Percentiles rank a stretch among this genome's conserved stretches.
phyloP scores from a whole-genome alignment of 2,797 vertebrate species.

The Manis javanica region DNA sequence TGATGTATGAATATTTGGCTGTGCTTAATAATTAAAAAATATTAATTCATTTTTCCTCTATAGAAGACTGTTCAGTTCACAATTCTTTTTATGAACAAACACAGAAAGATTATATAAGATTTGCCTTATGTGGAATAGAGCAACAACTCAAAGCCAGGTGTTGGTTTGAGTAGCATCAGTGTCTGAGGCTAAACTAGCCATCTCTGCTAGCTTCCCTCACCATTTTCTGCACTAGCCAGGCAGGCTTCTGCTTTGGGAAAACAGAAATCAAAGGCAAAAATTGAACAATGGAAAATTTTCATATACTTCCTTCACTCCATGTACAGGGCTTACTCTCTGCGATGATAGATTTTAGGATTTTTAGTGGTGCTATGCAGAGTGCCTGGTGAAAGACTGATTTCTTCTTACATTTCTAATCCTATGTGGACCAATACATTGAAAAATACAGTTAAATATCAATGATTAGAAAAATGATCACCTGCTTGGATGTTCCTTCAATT shows the following conservation, averaged over 20 bases:
- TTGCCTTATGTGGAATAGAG: neutral
- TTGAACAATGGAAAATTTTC: neutral
- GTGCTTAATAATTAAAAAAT: slow-evolving; percentile 49
- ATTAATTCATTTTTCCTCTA: slow-evolving; percentile 19
- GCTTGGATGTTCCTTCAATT: neutral
- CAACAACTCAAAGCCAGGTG: neutral
- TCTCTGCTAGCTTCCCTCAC: neutral
- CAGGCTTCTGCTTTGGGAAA: neutral
- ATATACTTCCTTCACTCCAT: neutral
- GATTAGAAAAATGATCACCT: neutral
- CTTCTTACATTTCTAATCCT: neutral
- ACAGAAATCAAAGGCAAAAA: neutral
- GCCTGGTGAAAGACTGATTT: neutral
- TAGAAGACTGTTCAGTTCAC: neutral
- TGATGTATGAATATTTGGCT: slow-evolving; percentile 47
- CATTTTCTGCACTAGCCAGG: neutral
- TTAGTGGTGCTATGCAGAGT: neutral
- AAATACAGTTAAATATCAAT: slow-evolving; percentile 9
- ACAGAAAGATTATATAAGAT: neutral
- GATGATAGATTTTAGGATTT: neutral
- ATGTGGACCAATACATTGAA: neutral
- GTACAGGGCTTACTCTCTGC: neutral
- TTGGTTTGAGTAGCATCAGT: neutral
- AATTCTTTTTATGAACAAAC: slow-evolving; percentile 7
- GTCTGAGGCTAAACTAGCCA: neutral